phyloP scores from a whole-genome alignment of 2,888 invertebrate genomes.

The Heteromurus nitidus region DNA sequence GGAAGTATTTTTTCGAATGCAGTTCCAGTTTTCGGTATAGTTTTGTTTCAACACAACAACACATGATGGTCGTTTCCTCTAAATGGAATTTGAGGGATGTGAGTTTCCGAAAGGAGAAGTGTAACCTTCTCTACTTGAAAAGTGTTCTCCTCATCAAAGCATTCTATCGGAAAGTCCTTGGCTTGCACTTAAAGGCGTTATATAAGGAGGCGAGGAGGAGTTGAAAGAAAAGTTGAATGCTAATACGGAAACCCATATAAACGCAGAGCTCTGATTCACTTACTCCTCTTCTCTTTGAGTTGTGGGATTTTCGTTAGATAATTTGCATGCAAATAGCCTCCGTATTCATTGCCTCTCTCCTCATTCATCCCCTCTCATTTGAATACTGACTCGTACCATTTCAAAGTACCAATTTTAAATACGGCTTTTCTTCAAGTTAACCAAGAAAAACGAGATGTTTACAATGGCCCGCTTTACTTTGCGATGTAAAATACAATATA shows the following conservation, averaged over 20 bases:
- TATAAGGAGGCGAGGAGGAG: not conserved
- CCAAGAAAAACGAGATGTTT: no score
- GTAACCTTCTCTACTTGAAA: not conserved
- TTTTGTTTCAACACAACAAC: slow-evolving; percentile 17
- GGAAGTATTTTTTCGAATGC: slow-evolving; percentile 7
- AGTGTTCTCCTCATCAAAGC: not conserved
- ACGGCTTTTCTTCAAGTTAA: slow-evolving; percentile 49
- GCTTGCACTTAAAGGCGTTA: not conserved
- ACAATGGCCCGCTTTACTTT: no score
- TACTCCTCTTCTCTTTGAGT: slow-evolving; percentile 44
- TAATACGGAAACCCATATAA: slow-evolving; percentile 46
- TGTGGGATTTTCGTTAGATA: slow-evolving; percentile 57
- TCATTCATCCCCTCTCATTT: slow-evolving; percentile 52
- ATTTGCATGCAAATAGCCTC: slow-evolving; percentile 59
- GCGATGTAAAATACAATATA: no score
- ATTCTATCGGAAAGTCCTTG: not conserved
- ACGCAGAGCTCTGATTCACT: slow-evolving; percentile 61
- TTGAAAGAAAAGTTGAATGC: slow-evolving; percentile 22
- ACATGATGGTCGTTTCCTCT: not conserved
- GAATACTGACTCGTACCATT: slow-evolving; percentile 48
- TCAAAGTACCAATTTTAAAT: slow-evolving; percentile 51
- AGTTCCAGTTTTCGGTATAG: not conserved
- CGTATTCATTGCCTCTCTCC: slow-evolving; percentile 41
- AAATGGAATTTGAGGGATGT: slow-evolving; percentile 39
- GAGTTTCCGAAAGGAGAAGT: not conserved